Base-by-base conservation (phyloP, 2,113 vertebrate species). In the Echinops telfairi region DNA sequence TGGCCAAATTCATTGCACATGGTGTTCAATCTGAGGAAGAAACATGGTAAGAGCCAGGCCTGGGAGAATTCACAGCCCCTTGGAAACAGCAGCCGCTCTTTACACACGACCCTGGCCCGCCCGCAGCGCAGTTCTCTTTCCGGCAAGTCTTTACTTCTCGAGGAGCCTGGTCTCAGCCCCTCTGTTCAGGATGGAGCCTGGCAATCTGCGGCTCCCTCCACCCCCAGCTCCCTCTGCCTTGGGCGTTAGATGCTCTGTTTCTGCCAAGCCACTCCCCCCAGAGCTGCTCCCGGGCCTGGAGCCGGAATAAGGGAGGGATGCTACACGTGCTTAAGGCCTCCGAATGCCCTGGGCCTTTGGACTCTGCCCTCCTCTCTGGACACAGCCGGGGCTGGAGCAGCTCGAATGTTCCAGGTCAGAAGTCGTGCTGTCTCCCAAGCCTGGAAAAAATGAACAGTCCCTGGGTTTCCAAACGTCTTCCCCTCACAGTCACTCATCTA, bases 401-500 rank as follows among this genome's bases (percentile, higher is more conserved):
- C 71, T 77, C 40, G 57, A 33, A 90, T 84, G 92, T 88, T 86
- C 73, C 60, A 77, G 85, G 95, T 92, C 81, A 62, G 77, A 92
- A 76, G 84, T 91, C 93, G 92, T 1, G 0, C 60, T 79, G 91
- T 71, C 75, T 78, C 80, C 84, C 31, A 84, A 62, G 17, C 31
- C 84, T 84, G 86, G 90, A 91, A 90, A 71, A 83, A 78, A 93
- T 10, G 70, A 83, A 64, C 33, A 75, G 43, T 33, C 73, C 38
- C 71, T 79, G 95, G 93, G 91, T 88, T 90, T 84, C 77, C 6
- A 11, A 14, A 47, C 38, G 23, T 79, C 68, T 90, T 58, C 47
- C 43, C 64, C 15, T 88, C 85, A 14, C 16, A 89, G 73, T 66
- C 76, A 1, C 79, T 68, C 83, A 75, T 43, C 95, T 25, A 19